These are phyloP conservation scores for Zosterops japonicus DNA, from an alignment of 2,113 vertebrate genomes.

Conservation along the genomic window DNA sequence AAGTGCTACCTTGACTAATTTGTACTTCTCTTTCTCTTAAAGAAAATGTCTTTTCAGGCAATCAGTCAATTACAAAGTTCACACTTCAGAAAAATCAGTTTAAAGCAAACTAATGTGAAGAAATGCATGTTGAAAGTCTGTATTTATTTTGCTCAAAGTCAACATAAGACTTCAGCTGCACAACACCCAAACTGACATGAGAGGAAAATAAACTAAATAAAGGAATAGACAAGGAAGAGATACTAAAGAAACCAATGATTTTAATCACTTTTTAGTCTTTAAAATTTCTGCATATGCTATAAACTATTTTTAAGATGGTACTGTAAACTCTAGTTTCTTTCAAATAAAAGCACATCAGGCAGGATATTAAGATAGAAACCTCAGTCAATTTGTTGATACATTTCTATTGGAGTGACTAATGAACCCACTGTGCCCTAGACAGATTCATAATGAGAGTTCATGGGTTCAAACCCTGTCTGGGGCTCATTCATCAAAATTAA, in stretches of 20 bases:
- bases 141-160: background rate
- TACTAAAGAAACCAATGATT: background rate
- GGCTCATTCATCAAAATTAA: slow-evolving; percentile 71
- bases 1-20: background rate
- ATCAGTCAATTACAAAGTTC: background rate
- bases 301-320: slow-evolving; percentile 21
- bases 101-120: background rate
- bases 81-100: background rate
- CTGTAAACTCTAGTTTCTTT: slow-evolving; percentile 20
- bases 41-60: background rate
- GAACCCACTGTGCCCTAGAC: slow-evolving; percentile 63
- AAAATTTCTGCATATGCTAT: background rate
- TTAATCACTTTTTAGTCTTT: background rate
- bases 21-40: background rate
- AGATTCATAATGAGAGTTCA: slow-evolving; percentile 73
- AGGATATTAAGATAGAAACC: slow-evolving; percentile 47
- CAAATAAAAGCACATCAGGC: slow-evolving; percentile 13
- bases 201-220: background rate
- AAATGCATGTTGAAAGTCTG: background rate
- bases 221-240: background rate
- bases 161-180: background rate
- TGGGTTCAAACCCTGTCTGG: slow-evolving; percentile 62
- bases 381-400: slow-evolving; percentile 60
- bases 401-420: slow-evolving; percentile 65
- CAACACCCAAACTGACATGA: background rate